phyloP scores from a whole-genome alignment of 2,113 vertebrate genomes.

The Illadopsis cleaveri region DNA sequence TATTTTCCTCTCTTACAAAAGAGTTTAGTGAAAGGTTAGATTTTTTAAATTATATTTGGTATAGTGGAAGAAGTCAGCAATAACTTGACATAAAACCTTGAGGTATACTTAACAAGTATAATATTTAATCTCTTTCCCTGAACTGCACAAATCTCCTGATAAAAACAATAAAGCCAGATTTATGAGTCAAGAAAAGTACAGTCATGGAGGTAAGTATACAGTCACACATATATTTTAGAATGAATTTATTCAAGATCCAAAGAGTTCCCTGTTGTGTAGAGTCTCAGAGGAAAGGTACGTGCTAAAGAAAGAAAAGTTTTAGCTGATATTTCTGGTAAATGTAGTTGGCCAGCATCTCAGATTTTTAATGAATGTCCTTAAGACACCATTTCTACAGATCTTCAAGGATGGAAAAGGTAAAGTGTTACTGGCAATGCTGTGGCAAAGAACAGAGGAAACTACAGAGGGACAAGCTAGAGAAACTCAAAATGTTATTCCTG shows the following conservation, averaged over 20 bases:
- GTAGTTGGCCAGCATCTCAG: background rate
- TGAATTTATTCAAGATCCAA: background rate
- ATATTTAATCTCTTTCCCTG: conserved; percentile 3
- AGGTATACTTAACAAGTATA: background rate
- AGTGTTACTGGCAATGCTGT: background rate
- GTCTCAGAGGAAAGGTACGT: background rate
- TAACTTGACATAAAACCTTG: background rate
- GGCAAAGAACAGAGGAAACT: background rate
- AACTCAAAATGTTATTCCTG: background rate
- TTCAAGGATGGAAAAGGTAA: background rate
- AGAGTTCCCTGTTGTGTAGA: background rate
- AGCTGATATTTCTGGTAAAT: background rate
- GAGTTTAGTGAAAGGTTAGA: background rate
- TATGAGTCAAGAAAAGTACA: background rate
- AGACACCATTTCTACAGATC: background rate
- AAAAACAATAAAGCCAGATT: background rate
- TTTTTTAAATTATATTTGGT: background rate
- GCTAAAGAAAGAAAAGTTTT: background rate
- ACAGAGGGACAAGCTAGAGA: background rate
- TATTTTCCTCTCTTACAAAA: background rate
- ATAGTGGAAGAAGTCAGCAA: background rate
- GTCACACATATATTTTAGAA: background rate
- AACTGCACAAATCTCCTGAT: background rate
- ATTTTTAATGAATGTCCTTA: background rate
- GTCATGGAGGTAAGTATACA: background rate